A percentile compares a stretch with the other conserved stretches of the same genome.
Evolutionary conservation across 1,140 invertebrate genomes (phyloP).

Genomic region (Ostrea edulis): DNA sequence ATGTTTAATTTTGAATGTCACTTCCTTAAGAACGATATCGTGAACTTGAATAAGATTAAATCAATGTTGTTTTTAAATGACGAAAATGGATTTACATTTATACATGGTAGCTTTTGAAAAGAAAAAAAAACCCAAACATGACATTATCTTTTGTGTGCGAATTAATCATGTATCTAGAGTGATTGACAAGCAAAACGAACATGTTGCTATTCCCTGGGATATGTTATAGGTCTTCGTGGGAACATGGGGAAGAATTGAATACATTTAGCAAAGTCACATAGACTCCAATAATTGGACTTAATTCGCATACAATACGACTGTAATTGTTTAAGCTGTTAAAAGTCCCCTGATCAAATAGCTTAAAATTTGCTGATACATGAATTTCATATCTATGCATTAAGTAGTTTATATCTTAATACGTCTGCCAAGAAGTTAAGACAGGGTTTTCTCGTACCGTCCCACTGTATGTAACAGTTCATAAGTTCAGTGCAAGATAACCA

Average conservation of each 20-base stretch:
- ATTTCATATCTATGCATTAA: not conserved
- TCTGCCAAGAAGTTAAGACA: not conserved
- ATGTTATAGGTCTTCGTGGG: not conserved
- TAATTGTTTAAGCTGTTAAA: constrained; percentile 38
- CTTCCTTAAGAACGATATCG: too few species aligned
- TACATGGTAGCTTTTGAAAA: too few species aligned
- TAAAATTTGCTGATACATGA: constrained; percentile 19
- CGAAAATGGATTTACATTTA: too few species aligned
- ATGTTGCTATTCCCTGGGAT: not conserved
- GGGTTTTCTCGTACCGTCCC: not conserved
- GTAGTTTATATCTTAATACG: not conserved
- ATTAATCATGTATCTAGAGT: too few species aligned
- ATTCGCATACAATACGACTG: not conserved
- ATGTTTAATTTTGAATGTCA: too few species aligned
- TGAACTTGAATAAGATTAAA: too few species aligned
- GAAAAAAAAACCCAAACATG: too few species aligned
- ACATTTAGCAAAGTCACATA: not conserved
- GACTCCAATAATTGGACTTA: constrained; percentile 12
- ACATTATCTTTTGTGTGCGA: too few species aligned
- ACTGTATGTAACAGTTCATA: not conserved
- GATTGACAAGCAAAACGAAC: too few species aligned
- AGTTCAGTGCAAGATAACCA: not conserved
- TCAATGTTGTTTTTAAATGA: too few species aligned
- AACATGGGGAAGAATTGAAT: not conserved
- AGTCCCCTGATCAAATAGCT: constrained; percentile 2